These are phyloP conservation scores for Dusona sp. DNA, from an alignment of 2,888 invertebrate species.

Conservation along the genomic window DNA sequence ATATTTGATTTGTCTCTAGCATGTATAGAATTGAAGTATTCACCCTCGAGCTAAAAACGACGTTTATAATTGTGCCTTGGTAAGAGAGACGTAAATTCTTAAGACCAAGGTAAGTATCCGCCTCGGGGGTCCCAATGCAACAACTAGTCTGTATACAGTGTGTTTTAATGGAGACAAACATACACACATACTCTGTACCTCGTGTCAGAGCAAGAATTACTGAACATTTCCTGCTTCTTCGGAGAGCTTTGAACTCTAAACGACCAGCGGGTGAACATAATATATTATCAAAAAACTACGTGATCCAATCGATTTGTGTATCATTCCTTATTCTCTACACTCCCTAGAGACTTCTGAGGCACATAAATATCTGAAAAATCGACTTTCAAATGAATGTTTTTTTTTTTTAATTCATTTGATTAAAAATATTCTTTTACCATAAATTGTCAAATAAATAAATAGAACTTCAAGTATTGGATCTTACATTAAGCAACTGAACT, in stretches of 20 bases:
- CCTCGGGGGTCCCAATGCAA: slow-evolving; percentile 69
- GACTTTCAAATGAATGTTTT: background rate
- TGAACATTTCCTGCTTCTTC: slow-evolving; percentile 72
- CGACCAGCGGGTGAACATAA: background rate
- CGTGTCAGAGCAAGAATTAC: slow-evolving; percentile 19
- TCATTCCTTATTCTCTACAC: slow-evolving; percentile 4
- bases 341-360: background rate
- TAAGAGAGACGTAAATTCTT: slow-evolving; percentile 62
- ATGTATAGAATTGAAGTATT: slow-evolving; percentile 38
- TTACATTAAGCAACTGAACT: background rate
- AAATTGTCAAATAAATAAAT: background rate
- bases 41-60: slow-evolving; percentile 60
- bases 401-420: background rate
- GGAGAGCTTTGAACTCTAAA: slow-evolving; percentile 74
- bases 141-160: slow-evolving; percentile 24
- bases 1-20: slow-evolving; percentile 60
- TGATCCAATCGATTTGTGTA: slow-evolving; percentile 35
- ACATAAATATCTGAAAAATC: background rate
- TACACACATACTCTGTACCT: slow-evolving; percentile 7
- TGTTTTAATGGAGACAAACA: slow-evolving; percentile 26
- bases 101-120: slow-evolving; percentile 73
- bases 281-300: slow-evolving; percentile 2
- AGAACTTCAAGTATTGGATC: background rate
- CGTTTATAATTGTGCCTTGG: slow-evolving; percentile 55
- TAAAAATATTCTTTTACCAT: background rate